Base-by-base conservation (phyloP, 2,888 invertebrate species). In the Agrilus cyanescens region DNA sequence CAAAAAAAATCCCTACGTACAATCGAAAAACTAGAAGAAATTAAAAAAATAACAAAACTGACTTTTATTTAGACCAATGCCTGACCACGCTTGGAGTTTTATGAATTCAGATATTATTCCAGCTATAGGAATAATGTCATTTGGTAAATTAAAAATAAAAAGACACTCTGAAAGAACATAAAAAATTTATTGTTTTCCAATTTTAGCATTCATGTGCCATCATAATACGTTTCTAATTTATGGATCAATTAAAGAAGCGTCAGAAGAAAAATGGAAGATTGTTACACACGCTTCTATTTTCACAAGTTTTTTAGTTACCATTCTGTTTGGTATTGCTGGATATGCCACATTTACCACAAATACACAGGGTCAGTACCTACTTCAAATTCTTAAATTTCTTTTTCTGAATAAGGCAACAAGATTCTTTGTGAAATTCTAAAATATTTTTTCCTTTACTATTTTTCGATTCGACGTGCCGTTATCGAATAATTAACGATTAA, bases 181-280 rank as follows among this genome's bases (percentile, higher is more conserved):
- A 14, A 33, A 4, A 2, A 8, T n/a, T 15, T 10, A 33, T 15
- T 33, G 12, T 8, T 6, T 14, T 33, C n/a, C 13, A 49, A 51
- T 65, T 67, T 36, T 62, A 82, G 84, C 87, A n/a, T 89, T 86
- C 62, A 87, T 89, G 87, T 89, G 88, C 60, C 88, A 89, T 57
- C 88, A 88, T 67, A 88, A 86, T 62, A 85, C 85, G 43, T 89
- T 88, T 62, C 72, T 89, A 48, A 78, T 89, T 51, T 88, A 85
- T 67, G 78, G 80, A 46, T 86, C 86, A 32, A 79, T 89, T 65
- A 75, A 80, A 57, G 76, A 83, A 51, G 81, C 84, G 4, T 78
- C 76, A 33, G 77, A 83, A 61, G 73, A 77, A 50, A 74, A 82
- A 50, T 89, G 88, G 88, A 82, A 83, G 56, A 73, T 76, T 52